Conservation (phyloP, 2,888 invertebrate species). For the Melinaea menophilus region DNA sequence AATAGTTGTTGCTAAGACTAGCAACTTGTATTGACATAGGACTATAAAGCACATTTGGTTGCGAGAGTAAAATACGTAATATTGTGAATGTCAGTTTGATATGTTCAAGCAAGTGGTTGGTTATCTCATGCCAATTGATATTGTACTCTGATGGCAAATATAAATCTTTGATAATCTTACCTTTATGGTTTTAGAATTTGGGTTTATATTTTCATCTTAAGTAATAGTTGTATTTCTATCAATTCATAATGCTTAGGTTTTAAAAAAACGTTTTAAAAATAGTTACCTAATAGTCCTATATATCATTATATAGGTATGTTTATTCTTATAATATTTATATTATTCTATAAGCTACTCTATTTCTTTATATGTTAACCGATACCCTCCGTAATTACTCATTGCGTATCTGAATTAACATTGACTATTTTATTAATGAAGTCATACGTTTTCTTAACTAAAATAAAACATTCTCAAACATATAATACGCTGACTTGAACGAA, state of each 20-base stretch:
- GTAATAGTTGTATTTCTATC: no score
- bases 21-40: slow-evolving; percentile 7
- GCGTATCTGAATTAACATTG: no score
- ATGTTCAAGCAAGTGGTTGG: slow-evolving; percentile 45
- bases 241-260: no score
- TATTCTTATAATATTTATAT: no score
- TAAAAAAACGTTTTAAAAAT: no score
- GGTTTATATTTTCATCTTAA: background rate
- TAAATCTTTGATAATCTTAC: slow-evolving; percentile 31
- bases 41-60: slow-evolving; percentile 14
- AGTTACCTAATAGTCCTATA: no score
- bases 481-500: background rate
- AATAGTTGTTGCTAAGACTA: slow-evolving; percentile 16
- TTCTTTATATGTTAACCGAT: background rate
- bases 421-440: no score
- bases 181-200: background rate
- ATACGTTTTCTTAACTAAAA: no score
- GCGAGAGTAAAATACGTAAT: slow-evolving; percentile 34
- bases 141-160: slow-evolving; percentile 38
- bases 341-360: background rate
- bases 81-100: slow-evolving; percentile 50
- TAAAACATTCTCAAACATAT: background rate
- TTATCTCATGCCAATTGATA: slow-evolving; percentile 43
- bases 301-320: no score
- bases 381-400: no score